phyloP scores from a whole-genome alignment of 2,888 invertebrate species.

The Periphyllus acericola region DNA sequence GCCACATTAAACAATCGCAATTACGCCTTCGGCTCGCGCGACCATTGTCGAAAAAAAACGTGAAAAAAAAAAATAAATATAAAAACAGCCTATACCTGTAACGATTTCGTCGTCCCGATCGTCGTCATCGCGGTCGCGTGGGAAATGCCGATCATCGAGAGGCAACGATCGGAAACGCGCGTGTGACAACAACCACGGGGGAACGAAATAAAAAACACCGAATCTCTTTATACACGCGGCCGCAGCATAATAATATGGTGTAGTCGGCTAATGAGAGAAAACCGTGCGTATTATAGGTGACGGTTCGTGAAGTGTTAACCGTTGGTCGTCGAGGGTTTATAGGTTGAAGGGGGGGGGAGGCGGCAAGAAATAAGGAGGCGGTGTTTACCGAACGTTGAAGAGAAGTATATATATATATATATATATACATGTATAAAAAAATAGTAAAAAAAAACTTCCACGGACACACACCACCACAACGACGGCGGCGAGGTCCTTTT shows the following conservation, averaged over 20 bases:
- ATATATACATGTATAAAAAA: not conserved
- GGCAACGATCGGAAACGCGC: slow-evolving; percentile 2
- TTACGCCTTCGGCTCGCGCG: slow-evolving; percentile 56
- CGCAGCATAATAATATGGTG: not conserved
- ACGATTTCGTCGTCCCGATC: slow-evolving; percentile 6
- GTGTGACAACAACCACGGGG: not conserved
- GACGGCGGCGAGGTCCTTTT: slow-evolving; percentile 21
- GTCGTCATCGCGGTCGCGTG: slow-evolving; percentile 16
- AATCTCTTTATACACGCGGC: not conserved
- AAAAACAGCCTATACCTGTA: not conserved
- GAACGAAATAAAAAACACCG: not conserved
- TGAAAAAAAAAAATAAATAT: not conserved
- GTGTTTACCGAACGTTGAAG: slow-evolving; percentile 49
- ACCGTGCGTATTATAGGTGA: not conserved
- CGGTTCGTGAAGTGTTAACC: not conserved
- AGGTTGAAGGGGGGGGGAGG: not conserved
- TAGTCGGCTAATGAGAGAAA: slow-evolving; percentile 36
- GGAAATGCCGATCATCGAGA: slow-evolving; percentile 30
- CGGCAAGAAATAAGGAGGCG: not conserved
- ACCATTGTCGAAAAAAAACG: slow-evolving; percentile 27
- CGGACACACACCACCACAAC: not conserved
- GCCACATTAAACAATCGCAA: slow-evolving; percentile 59
- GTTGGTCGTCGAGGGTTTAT: too few species aligned
- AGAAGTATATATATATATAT: too few species aligned
- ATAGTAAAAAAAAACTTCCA: not conserved